Percentiles rank a stretch among this genome's conserved stretches.
Conservation (phyloP, 2,888 invertebrate genomes). For the Drosophila mettleri region DNA sequence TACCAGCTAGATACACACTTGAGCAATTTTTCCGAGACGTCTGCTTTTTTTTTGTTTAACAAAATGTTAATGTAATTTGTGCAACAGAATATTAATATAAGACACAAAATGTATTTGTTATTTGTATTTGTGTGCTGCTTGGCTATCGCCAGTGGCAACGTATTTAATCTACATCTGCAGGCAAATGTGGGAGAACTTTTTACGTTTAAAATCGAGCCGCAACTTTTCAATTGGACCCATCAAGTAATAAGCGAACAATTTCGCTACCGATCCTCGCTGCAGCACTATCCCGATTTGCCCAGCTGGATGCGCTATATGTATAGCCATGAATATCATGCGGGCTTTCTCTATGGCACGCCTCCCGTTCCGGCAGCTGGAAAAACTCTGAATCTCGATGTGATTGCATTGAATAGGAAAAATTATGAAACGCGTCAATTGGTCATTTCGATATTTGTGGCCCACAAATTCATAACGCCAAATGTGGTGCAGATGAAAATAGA, state of each 20-base stretch:
- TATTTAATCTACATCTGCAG: conserved; percentile 55
- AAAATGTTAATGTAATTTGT: conserved; percentile 50
- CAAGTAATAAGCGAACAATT: conserved; percentile 83
- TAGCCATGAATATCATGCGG: conserved; percentile 91
- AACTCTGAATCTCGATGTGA: conserved; percentile 88
- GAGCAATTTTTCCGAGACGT: conserved; percentile 55
- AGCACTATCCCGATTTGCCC: conserved; percentile 93
- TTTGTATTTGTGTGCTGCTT: conserved; percentile 30
- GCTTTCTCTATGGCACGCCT: conserved; percentile 94
- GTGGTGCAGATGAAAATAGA: conserved; percentile 95
- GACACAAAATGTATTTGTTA: conserved; percentile 46
- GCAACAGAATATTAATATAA: background rate
- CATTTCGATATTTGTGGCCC: conserved; percentile 88
- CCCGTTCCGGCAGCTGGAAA: conserved; percentile 87
- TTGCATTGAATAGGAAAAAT: conserved; percentile 91
- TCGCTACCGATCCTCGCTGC: conserved; percentile 90
- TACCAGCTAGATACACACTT: conserved; percentile 62
- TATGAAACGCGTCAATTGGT: conserved; percentile 90
- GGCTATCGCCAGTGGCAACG: conserved; percentile 3
- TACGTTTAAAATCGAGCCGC: conserved; percentile 91
- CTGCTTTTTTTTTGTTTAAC: conserved; percentile 24
- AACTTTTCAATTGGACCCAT: conserved; percentile 92
- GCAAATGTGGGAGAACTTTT: conserved; percentile 89
- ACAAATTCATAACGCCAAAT: conserved; percentile 89
- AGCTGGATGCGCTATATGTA: conserved; percentile 94